These are phyloP conservation scores for Reinhardtius hippoglossoides DNA, from an alignment of 2,113 vertebrate species.

Conservation along the genomic window DNA sequence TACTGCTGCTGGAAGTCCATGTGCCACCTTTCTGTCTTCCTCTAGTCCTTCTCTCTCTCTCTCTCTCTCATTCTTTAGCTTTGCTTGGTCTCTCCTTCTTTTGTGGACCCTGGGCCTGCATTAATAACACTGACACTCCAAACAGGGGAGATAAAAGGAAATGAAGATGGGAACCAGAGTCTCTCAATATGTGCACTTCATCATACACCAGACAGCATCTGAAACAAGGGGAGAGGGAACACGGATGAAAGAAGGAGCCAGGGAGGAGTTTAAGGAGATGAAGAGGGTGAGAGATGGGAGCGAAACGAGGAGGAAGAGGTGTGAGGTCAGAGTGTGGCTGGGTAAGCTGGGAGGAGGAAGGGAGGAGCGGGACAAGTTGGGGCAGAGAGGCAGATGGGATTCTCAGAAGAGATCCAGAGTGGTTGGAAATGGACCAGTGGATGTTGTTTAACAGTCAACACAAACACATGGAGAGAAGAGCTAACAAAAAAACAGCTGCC, in stretches of 20 bases:
- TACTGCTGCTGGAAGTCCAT: constrained; percentile 60
- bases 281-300: constrained; percentile 14
- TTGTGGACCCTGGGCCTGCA: constrained; percentile 56
- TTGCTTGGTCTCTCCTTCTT: constrained; percentile 31
- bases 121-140: constrained; percentile 77
- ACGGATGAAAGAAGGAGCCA: constrained; percentile 25
- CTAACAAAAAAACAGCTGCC: too few species aligned
- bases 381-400: constrained; percentile 8
- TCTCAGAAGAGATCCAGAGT: constrained; percentile 13
- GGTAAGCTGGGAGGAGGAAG: not conserved
- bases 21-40: constrained; percentile 47
- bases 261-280: constrained; percentile 26
- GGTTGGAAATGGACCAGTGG: constrained; percentile 1
- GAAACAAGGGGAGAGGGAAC: constrained; percentile 44
- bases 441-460: not conserved
- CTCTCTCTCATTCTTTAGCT: constrained; percentile 10
- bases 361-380: constrained; percentile 9
- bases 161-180: constrained; percentile 77
- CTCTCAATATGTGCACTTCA: constrained; percentile 76
- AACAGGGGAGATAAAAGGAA: constrained; percentile 76
- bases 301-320: not conserved
- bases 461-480: too few species aligned
- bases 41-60: constrained; percentile 29
- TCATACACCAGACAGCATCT: constrained; percentile 67
- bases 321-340: constrained; percentile 24